A percentile compares a stretch with the other conserved stretches of the same genome.
These are phyloP conservation scores for Neomorphus geoffroyi DNA, from an alignment of 2,797 vertebrate genomes.

Conservation along the genomic window DNA sequence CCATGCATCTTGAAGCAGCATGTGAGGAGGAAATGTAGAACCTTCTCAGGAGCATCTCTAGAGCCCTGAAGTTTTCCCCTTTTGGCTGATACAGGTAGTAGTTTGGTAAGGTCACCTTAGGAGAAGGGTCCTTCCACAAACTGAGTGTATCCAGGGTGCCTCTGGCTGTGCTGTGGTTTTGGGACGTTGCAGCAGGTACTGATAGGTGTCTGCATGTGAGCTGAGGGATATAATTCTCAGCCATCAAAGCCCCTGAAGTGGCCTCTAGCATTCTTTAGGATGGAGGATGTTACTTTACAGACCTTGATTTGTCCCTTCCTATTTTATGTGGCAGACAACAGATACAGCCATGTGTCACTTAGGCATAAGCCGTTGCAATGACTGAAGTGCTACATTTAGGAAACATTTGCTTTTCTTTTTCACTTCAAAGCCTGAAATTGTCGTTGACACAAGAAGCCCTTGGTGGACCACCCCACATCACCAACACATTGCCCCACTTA, in stretches of 20 bases:
- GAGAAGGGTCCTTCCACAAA: background rate
- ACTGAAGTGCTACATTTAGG: background rate
- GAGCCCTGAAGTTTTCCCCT: background rate
- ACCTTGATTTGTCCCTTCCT: background rate
- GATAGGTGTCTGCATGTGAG: background rate
- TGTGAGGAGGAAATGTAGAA: background rate
- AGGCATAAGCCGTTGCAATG: background rate
- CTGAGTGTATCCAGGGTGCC: background rate
- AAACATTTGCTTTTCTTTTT: background rate
- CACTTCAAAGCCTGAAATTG: background rate
- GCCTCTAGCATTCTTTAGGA: background rate
- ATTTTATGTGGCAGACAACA: background rate
- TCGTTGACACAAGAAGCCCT: background rate
- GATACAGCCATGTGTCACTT: background rate
- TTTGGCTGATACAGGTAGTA: background rate
- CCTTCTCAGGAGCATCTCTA: background rate
- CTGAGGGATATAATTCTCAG: background rate
- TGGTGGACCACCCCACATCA: background rate
- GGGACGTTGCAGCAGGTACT: background rate
- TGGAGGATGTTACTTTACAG: background rate
- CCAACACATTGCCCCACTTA: background rate
- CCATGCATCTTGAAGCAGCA: fast-evolving
- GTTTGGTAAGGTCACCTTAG: background rate
- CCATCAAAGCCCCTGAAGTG: background rate
- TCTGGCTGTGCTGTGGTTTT: background rate